Conservation (phyloP, 2,797 vertebrate genomes). For the Peromyscus melanophrys region DNA sequence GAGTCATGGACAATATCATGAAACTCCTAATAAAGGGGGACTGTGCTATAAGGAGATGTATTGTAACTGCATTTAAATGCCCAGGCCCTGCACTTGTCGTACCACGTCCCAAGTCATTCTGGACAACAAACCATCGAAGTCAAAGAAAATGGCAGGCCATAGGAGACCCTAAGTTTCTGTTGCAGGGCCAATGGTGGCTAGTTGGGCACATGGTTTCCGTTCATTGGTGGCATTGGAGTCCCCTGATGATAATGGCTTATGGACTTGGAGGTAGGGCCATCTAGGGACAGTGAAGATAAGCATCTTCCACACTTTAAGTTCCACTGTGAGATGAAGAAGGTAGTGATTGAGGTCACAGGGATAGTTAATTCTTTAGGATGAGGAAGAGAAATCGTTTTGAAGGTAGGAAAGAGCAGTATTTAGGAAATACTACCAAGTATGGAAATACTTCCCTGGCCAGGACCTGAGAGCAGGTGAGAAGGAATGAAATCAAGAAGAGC, state of each 20-base stretch:
- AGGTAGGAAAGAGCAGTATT: background rate
- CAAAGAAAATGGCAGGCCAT: background rate
- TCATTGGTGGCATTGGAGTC: background rate
- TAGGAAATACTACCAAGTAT: background rate
- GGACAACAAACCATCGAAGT: background rate
- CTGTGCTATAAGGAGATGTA: background rate
- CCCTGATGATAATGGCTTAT: background rate
- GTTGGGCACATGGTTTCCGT: background rate
- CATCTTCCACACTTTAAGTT: background rate
- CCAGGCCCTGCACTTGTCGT: background rate
- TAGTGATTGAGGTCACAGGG: background rate
- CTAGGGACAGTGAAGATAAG: background rate
- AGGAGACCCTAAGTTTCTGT: background rate
- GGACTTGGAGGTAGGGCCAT: background rate
- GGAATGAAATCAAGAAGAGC: background rate
- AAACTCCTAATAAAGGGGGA: background rate
- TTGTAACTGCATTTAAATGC: background rate
- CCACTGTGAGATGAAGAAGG: background rate
- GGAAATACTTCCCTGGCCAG: background rate
- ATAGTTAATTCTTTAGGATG: background rate
- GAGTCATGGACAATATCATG: background rate
- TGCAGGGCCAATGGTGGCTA: background rate
- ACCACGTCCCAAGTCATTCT: background rate
- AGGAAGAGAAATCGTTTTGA: constrained; percentile 21
- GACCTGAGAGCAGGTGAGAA: background rate